These are phyloP conservation scores for Glossosoma conforme DNA, from an alignment of 1,140 invertebrate genomes.

Conservation along the genomic window DNA sequence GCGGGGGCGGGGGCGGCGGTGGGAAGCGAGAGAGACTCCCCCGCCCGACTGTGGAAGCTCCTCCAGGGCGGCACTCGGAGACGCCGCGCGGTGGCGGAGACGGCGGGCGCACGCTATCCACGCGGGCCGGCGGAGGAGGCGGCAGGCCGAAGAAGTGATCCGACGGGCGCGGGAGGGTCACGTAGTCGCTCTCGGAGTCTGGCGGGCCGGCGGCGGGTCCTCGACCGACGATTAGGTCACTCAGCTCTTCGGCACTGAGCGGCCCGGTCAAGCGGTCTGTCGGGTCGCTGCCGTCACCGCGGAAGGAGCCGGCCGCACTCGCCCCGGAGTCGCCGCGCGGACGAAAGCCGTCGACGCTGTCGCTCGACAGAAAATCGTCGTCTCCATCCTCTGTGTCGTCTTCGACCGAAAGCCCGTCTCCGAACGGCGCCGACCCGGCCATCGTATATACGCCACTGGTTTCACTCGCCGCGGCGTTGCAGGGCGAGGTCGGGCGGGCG, in stretches of 20 bases:
- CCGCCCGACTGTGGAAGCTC: slow-evolving; percentile 24
- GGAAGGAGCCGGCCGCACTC: slow-evolving; percentile 68
- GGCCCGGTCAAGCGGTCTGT: slow-evolving; percentile 69
- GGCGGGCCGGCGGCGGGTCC: slow-evolving; percentile 74
- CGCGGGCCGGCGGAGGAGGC: slow-evolving; percentile 59
- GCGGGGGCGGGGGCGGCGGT: slow-evolving; percentile 47
- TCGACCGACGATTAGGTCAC: slow-evolving; percentile 73
- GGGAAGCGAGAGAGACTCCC: slow-evolving; percentile 18
- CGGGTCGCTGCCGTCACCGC: slow-evolving; percentile 80
- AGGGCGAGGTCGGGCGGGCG: slow-evolving; percentile 38
- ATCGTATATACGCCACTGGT: slow-evolving; percentile 74
- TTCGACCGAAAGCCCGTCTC: slow-evolving; percentile 15
- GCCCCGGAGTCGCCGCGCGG: slow-evolving; percentile 70
- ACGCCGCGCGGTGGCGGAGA: slow-evolving; percentile 8
- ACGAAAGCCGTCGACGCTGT: slow-evolving; percentile 42
- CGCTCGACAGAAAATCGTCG: slow-evolving; percentile 24
- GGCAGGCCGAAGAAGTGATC: slow-evolving; percentile 43
- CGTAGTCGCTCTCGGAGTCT: slow-evolving; percentile 85
- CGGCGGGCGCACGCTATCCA: slow-evolving; percentile 47
- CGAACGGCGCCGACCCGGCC: slow-evolving; percentile 54
- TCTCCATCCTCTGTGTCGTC: slow-evolving; percentile 12
- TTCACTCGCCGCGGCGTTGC: slow-evolving; percentile 60
- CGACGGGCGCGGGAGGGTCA: slow-evolving; percentile 68
- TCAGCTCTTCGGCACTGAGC: slow-evolving; percentile 72
- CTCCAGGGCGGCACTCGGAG: slow-evolving; percentile 20